Percentiles rank a stretch among this genome's conserved stretches.
phyloP scores from a whole-genome alignment of 2,797 vertebrate genomes.

The Lemur catta region DNA sequence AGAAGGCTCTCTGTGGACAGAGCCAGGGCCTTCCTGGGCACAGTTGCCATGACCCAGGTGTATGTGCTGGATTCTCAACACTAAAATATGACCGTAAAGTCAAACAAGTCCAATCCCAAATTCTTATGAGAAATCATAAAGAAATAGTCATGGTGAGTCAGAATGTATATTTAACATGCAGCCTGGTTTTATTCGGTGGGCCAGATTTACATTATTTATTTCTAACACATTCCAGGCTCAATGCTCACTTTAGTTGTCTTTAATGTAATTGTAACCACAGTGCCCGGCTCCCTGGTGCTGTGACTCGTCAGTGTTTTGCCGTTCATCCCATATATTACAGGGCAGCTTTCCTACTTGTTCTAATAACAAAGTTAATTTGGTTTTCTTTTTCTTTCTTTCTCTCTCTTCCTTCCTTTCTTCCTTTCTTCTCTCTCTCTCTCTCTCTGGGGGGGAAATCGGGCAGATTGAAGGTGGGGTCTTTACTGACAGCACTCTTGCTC shows the following conservation, averaged over 20 bases:
- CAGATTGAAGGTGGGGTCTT: neutral
- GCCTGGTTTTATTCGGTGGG: no score
- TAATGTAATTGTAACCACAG: rapidly evolving
- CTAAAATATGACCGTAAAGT: neutral
- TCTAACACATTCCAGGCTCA: neutral
- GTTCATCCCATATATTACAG: rapidly evolving
- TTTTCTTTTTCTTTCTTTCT: no score
- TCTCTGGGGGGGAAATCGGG: neutral
- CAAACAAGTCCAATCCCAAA: neutral
- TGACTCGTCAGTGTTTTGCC: neutral
- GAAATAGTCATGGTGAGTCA: rapidly evolving
- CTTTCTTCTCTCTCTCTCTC: no score
- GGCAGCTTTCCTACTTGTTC: neutral
- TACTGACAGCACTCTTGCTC: no score
- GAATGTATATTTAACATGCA: neutral
- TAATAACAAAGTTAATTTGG: neutral
- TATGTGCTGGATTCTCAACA: neutral
- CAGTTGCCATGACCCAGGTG: neutral
- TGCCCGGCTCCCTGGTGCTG: no score
- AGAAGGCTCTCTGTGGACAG: neutral
- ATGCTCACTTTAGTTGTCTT: neutral
- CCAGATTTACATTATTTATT: rapidly evolving
- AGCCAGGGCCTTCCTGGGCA: neutral
- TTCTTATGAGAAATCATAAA: neutral
- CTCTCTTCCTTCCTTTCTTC: no score